Percentiles rank a stretch among this genome's conserved stretches.
These are phyloP conservation scores for Carabus problematicus DNA, from an alignment of 2,888 invertebrate genomes.

Conservation along the genomic window DNA sequence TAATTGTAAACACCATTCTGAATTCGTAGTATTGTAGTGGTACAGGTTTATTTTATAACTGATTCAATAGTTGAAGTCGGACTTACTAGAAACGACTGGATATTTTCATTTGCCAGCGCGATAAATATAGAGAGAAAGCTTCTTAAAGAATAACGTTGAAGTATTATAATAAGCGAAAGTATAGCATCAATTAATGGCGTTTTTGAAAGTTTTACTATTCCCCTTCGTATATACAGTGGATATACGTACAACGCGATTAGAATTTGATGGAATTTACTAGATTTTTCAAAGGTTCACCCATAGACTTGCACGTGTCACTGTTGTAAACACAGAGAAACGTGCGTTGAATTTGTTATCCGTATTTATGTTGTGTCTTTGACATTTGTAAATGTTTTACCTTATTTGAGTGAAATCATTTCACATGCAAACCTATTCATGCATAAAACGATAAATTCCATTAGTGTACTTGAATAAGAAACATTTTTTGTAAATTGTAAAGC, in stretches of 20 bases:
- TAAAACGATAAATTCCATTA: too few species aligned
- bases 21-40: too few species aligned
- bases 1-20: too few species aligned
- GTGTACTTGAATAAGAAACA: too few species aligned
- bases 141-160: slow-evolving; percentile 18
- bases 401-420: too few species aligned
- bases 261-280: slow-evolving; percentile 6
- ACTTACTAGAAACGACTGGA: not conserved
- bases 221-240: not conserved
- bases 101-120: slow-evolving; percentile 4
- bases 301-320: not conserved
- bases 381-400: not conserved
- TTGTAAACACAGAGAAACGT: not conserved
- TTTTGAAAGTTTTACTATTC: slow-evolving; percentile 28
- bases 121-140: slow-evolving; percentile 32
- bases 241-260: not conserved
- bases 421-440: too few species aligned
- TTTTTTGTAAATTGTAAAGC: too few species aligned
- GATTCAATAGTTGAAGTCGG: too few species aligned
- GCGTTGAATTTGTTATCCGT: too few species aligned
- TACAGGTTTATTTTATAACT: too few species aligned
- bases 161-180: slow-evolving; percentile 36
- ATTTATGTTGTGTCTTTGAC: not conserved
- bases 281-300: not conserved
- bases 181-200: slow-evolving; percentile 16